Evolutionary conservation across 2,113 vertebrate species (phyloP).

Genomic region (Excalfactoria chinensis): DNA sequence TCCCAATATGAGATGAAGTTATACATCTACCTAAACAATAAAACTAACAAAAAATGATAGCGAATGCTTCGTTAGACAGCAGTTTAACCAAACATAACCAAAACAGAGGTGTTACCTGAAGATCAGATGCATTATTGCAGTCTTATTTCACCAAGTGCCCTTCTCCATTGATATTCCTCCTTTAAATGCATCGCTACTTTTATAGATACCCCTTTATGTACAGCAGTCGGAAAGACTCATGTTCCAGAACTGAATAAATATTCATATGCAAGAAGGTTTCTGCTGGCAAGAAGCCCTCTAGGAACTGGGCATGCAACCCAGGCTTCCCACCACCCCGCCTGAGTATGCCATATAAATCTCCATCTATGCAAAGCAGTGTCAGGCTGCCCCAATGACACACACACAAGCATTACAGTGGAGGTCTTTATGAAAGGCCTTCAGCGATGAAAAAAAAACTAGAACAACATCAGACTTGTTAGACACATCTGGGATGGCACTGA

Average conservation of each 20-base stretch:
- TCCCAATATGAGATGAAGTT: neutral
- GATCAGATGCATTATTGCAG: neutral
- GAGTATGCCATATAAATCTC: neutral
- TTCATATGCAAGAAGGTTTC: neutral
- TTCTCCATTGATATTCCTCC: neutral
- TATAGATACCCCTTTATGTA: neutral
- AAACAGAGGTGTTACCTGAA: neutral
- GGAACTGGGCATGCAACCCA: neutral
- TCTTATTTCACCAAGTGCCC: neutral
- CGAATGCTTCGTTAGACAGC: neutral
- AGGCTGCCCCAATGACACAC: neutral
- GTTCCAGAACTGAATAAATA: neutral
- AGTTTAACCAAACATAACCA: neutral
- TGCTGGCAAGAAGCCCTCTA: neutral
- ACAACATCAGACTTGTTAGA: slow-evolving; percentile 43
- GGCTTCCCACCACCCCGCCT: neutral
- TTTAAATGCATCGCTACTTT: neutral
- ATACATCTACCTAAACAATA: neutral
- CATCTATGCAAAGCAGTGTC: neutral
- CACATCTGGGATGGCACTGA: slow-evolving; percentile 24
- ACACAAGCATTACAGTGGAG: neutral
- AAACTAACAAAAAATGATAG: neutral
- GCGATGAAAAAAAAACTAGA: neutral
- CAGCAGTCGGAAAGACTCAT: neutral
- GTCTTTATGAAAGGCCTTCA: neutral